phyloP scores from a whole-genome alignment of 2,113 vertebrate species.

The Oryctolagus cuniculus region mOryCun1.1 NC_091445.1:88075501-88076000 shows the following conservation, averaged over 20 bases:
- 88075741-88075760: not conserved
- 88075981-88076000: not conserved
- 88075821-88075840: too few species aligned
- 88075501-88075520: not conserved
- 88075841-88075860: too few species aligned
- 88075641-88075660: not conserved
- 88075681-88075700: not conserved
- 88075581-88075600: not conserved
- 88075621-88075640: not conserved
- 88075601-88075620: not conserved
- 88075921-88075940: not conserved
- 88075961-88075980: not conserved
- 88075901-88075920: too few species aligned
- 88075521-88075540: not conserved
- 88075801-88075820: not conserved
- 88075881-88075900: too few species aligned
- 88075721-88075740: not conserved
- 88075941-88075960: not conserved
- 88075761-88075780: not conserved
- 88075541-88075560: not conserved
- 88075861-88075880: too few species aligned
- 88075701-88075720: not conserved
- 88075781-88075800: accelerated
- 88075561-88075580: not conserved
- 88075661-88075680: not conserved